Evolutionary conservation across 2,113 vertebrate species (phyloP), one percentile per base, ranked within the genome.

Genomic region (Perccottus glenii): DNA sequence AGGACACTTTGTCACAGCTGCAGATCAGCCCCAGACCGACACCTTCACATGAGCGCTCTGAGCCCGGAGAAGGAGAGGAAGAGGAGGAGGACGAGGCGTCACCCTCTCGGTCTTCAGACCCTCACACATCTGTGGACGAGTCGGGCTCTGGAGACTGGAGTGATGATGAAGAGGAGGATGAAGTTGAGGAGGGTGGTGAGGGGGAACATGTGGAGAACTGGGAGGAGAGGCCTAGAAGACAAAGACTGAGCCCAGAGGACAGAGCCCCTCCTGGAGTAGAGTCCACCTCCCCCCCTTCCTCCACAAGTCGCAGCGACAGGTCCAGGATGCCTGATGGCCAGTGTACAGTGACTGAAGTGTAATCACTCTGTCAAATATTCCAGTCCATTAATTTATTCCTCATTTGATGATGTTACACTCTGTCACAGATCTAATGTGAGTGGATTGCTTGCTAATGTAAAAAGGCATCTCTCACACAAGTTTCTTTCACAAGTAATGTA

Each of bases 271-370:
- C 93, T 74, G 94, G 90, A 2, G 93, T 86, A 0, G 94, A 93
- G 80, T 85, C 90, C 7, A 46, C 75, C 55, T 82, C 86, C 27
- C 66, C 77, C n/a, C 64, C 85, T 60, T 78, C 85, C 12, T 85
- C 89, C 4, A 84, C 86, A 64, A 77, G 78, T 71, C 86, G 84
- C 69, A 84, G 78, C 2, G 94, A 93, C 61, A 95, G 95, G 69
- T 97, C 96, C 68, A 95, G 96, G 80, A 94, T 95, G 89, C 96
- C 97, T 10, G 98, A 99, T 64, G 98, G 97, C 89, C 98, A 99
- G 92, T 99, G 96, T 91, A 98, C 96, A 67, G 92, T 98, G 89
- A 99, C 95, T 80, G 96, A 99, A 91, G 98, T 99, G 91, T 99
- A 94, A 96, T 70, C 14, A 42, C 64, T 47, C 53, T 53, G 70